These are phyloP conservation scores for Smittia sp. DNA, from an alignment of 2,888 invertebrate genomes.

Conservation along the genomic window DNA sequence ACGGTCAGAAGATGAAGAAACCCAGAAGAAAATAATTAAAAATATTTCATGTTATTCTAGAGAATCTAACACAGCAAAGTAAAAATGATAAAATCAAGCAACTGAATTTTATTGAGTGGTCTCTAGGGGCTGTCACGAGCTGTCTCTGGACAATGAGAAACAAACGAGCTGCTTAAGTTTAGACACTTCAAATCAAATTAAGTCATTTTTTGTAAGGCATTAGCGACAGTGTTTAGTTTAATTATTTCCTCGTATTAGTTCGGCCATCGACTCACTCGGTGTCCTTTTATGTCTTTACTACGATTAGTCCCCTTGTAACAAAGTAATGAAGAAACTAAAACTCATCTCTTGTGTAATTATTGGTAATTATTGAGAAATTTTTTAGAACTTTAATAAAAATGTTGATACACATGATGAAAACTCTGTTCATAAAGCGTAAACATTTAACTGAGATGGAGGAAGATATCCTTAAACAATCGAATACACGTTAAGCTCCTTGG, in stretches of 20 bases:
- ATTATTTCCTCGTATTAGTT: constrained; percentile 8
- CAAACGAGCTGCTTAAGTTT: neutral
- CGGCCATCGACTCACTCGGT: neutral
- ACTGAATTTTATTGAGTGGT: neutral
- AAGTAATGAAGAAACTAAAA: neutral
- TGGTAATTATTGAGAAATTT: neutral
- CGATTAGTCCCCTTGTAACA: neutral
- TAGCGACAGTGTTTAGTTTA: neutral
- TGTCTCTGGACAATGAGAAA: constrained; percentile 17
- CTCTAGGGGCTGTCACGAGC: neutral
- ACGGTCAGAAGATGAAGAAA: constrained; percentile 13
- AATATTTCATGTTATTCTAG: constrained; percentile 41
- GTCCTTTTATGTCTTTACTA: neutral
- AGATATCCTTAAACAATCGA: constrained; percentile 32
- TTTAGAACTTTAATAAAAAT: neutral
- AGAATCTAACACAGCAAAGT: constrained; percentile 33
- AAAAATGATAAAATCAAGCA: constrained; percentile 12
- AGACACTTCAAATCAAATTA: constrained; percentile 12
- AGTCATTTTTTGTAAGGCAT: constrained; percentile 5
- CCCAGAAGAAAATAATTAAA: constrained; percentile 19
- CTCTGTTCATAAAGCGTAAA: neutral
- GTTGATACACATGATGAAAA: constrained; percentile 12
- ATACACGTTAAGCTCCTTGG: constrained; percentile 38
- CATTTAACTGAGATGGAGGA: neutral
- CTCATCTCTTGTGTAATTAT: constrained; percentile 9